These are phyloP conservation scores for Heliconius hermathena DNA, from an alignment of 1,140 invertebrate genomes.

Conservation along the genomic window DNA sequence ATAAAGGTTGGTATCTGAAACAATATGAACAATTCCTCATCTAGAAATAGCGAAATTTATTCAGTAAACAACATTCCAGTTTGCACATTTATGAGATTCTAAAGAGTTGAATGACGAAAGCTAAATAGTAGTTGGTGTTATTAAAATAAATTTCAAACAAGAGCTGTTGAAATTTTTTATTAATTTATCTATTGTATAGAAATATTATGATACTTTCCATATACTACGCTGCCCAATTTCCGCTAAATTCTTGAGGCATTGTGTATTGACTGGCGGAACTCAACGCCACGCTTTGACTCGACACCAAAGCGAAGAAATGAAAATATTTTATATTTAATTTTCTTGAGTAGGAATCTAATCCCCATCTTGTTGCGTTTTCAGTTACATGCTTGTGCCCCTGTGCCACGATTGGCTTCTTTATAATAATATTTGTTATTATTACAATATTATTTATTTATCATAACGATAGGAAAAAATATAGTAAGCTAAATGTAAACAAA, in stretches of 20 bases:
- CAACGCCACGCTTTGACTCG: no score
- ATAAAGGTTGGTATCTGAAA: not conserved
- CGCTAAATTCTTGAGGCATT: no score
- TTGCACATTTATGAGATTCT: conserved; percentile 71
- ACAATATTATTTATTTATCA: no score
- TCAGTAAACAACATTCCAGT: conserved; percentile 56
- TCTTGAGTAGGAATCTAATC: no score
- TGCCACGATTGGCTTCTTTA: no score
- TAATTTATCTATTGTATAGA: not conserved
- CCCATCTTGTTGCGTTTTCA: no score
- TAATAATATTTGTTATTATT: not conserved
- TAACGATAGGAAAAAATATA: no score
- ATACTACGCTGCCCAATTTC: not conserved
- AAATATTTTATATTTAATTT: no score
- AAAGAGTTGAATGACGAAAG: conserved; percentile 67
- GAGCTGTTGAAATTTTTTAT: not conserved
- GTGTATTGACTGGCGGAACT: no score
- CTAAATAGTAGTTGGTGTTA: conserved; percentile 49
- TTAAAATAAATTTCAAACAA: conserved; percentile 12
- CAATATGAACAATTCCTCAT: conserved; percentile 21
- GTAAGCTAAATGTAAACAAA: no score
- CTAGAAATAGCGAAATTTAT: conserved; percentile 61
- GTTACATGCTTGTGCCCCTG: no score
- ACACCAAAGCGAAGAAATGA: no score
- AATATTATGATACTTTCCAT: not conserved